A percentile compares a stretch with the other conserved stretches of the same genome.
Evolutionary conservation across 2,797 vertebrate genomes (phyloP).

Genomic region (Betta splendens): DNA sequence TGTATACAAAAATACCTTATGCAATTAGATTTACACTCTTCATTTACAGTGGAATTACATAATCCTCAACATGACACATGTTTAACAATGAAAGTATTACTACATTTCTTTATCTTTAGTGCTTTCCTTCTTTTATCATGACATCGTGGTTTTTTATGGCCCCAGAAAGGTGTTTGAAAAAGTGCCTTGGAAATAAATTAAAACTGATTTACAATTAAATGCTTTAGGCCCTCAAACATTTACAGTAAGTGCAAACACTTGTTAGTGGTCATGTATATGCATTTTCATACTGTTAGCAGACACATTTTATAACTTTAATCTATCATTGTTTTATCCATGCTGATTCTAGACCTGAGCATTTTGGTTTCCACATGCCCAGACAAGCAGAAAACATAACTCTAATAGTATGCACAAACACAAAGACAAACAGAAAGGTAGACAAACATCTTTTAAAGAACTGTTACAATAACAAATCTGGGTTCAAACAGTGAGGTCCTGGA

Average conservation of each 20-base stretch:
- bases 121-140: neutral
- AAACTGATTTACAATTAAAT: no score
- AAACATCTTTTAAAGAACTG: conserved; percentile 27
- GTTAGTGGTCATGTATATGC: no score
- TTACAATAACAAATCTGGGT: conserved; percentile 36
- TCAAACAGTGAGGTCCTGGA: neutral
- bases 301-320: neutral
- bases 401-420: conserved; percentile 41
- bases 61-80: conserved; percentile 15
- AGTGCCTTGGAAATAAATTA: neutral
- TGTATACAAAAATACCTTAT: conserved; percentile 52
- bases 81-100: neutral
- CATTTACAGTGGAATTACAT: conserved; percentile 29
- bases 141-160: neutral
- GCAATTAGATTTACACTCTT: conserved; percentile 27
- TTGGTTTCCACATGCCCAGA: conserved; percentile 10
- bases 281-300: neutral
- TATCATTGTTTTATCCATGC: conserved; percentile 3
- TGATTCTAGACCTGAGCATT: conserved; percentile 7
- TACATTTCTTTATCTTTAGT: neutral
- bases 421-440: conserved; percentile 61
- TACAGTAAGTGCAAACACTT: conserved; percentile 10
- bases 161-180: neutral
- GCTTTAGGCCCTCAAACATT: neutral
- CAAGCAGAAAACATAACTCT: conserved; percentile 25